Conservation (phyloP, 1,140 invertebrate genomes). For the Brachionus manjavacas region DNA sequence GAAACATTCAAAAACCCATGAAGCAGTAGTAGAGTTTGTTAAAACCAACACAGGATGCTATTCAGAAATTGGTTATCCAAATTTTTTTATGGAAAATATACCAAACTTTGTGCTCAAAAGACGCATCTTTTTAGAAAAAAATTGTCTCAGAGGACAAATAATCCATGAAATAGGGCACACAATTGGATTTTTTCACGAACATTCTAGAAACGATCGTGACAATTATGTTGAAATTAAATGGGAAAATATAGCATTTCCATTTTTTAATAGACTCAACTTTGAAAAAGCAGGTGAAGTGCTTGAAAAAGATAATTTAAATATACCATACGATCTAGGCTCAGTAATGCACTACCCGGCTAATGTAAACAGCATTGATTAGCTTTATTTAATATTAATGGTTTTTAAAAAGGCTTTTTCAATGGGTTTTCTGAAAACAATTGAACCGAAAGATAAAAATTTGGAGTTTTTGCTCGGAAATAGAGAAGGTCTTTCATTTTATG, state of each 20-base stretch:
- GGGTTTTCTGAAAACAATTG: conserved; percentile 51
- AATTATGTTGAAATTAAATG: conserved; percentile 52
- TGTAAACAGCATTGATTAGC: conserved; percentile 1
- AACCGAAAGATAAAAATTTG: conserved; percentile 53
- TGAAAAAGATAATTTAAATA: conserved; percentile 47
- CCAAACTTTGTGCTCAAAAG: not conserved
- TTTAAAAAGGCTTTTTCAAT: conserved; percentile 46
- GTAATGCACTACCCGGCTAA: conserved; percentile 56
- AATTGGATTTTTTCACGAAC: conserved; percentile 56
- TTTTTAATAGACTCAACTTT: conserved; percentile 17
- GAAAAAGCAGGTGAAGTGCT: conserved; percentile 34
- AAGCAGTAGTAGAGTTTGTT: not conserved
- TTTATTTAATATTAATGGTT: conserved; percentile 42
- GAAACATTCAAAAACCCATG: not conserved
- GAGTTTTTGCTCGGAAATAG: conserved; percentile 53
- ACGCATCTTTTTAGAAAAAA: not conserved
- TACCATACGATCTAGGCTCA: conserved; percentile 53
- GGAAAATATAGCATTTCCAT: conserved; percentile 48
- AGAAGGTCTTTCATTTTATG: conserved; percentile 53
- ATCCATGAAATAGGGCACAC: conserved; percentile 55
- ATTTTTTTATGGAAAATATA: not conserved
- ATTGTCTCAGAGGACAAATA: conserved; percentile 38
- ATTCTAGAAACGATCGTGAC: conserved; percentile 53
- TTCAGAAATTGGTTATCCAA: not conserved
- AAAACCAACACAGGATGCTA: not conserved